Conservation (phyloP, 2,113 vertebrate genomes). For the Theristicus caerulescens region DNA sequence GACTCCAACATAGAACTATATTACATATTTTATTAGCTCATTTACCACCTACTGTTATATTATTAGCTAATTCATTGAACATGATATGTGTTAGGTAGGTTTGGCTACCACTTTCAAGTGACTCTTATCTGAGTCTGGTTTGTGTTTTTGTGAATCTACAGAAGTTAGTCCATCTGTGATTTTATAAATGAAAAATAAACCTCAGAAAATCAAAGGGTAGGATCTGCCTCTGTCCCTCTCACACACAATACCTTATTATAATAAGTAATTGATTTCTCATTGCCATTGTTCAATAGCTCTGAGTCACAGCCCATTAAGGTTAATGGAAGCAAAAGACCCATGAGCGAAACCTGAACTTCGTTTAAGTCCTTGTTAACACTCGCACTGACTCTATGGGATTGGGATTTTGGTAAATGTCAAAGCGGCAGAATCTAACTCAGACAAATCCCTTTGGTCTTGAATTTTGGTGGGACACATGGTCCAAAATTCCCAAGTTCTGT, state of each 20-base stretch:
- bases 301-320: neutral
- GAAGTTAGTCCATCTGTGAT: neutral
- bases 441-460: neutral
- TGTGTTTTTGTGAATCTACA: neutral
- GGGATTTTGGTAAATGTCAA: neutral
- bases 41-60: slow-evolving; percentile 72
- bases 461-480: neutral
- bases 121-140: neutral
- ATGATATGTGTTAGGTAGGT: slow-evolving; percentile 23
- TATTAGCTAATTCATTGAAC: slow-evolving; percentile 72
- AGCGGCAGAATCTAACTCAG: neutral
- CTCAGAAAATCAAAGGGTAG: neutral
- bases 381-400: neutral
- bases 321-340: neutral
- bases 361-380: neutral
- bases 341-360: neutral
- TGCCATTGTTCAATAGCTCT: neutral
- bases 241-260: neutral
- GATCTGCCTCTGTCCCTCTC: neutral
- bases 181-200: neutral
- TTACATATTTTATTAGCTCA: slow-evolving; percentile 77
- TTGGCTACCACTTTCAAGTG: slow-evolving; percentile 16
- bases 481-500: neutral
- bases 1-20: slow-evolving; percentile 75
- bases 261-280: slow-evolving; percentile 26